phyloP scores from a whole-genome alignment of 2,113 vertebrate genomes.

The Lanius collurio region DNA sequence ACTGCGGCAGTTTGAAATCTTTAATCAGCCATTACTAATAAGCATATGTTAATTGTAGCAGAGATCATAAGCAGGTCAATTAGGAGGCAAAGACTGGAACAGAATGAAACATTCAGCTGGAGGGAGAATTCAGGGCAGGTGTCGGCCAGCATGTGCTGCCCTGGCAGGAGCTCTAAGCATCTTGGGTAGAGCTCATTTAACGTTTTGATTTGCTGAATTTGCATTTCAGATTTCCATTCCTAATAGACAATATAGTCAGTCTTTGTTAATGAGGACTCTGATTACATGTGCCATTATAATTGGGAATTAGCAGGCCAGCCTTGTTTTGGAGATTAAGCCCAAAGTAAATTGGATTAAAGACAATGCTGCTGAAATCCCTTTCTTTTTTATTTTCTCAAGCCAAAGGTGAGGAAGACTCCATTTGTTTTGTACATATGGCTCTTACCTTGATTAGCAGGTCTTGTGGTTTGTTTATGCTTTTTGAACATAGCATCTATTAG shows the following conservation, averaged over 20 bases:
- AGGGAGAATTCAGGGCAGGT: slow-evolving; percentile 86
- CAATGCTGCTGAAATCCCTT: slow-evolving; percentile 68
- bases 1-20: slow-evolving; percentile 82
- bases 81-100: slow-evolving; percentile 89
- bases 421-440: slow-evolving; percentile 74
- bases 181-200: slow-evolving; percentile 84
- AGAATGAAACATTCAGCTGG: slow-evolving; percentile 87
- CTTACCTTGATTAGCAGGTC: slow-evolving; percentile 63
- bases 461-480: slow-evolving; percentile 46
- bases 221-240: slow-evolving; percentile 85
- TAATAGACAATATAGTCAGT: slow-evolving; percentile 84
- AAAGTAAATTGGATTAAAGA: slow-evolving; percentile 84
- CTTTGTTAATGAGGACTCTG: slow-evolving; percentile 87
- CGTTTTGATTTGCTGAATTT: slow-evolving; percentile 85
- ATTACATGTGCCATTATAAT: slow-evolving; percentile 85
- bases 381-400: slow-evolving; percentile 65
- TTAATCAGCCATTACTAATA: slow-evolving; percentile 95
- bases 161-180: slow-evolving; percentile 79
- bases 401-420: slow-evolving; percentile 69
- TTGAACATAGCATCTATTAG: slow-evolving; percentile 12
- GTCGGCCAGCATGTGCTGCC: slow-evolving; percentile 76
- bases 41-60: slow-evolving; percentile 96
- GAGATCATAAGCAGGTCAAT: slow-evolving; percentile 96
- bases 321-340: slow-evolving; percentile 81
- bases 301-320: slow-evolving; percentile 81